Conservation (phyloP, 2,888 invertebrate species). For the Omphaloscelis lunosa region DNA sequence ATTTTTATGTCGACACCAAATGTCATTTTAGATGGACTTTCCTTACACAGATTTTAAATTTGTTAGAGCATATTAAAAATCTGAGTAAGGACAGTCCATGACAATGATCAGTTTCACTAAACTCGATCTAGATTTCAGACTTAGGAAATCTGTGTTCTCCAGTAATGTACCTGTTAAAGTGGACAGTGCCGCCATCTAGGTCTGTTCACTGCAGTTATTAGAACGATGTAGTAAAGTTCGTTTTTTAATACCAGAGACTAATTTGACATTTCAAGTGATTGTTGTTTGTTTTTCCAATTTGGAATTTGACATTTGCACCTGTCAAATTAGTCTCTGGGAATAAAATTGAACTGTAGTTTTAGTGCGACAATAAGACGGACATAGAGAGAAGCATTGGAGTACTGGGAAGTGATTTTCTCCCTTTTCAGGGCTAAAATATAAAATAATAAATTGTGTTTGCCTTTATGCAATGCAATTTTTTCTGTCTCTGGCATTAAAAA, state of each 20-base stretch:
- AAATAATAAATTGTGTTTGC: neutral
- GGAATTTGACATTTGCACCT: no score
- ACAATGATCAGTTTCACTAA: neutral
- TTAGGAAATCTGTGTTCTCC: neutral
- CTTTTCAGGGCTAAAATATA: neutral
- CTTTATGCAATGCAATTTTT: neutral
- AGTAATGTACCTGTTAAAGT: neutral
- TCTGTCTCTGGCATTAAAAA: neutral
- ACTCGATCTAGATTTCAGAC: neutral
- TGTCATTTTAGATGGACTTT: no score
- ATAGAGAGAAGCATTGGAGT: neutral
- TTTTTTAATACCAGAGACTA: no score
- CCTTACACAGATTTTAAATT: no score
- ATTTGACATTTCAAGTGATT: no score
- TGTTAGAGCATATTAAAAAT: no score
- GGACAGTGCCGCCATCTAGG: conserved; percentile 43
- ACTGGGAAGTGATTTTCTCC: neutral
- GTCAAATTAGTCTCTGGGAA: no score
- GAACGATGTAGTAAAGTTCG: neutral
- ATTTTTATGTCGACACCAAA: no score
- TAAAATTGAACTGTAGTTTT: neutral
- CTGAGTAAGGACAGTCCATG: neutral
- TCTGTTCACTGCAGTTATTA: conserved; percentile 18
- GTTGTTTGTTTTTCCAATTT: no score
- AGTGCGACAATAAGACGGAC: neutral